A percentile compares a stretch with the other conserved stretches of the same genome.
phyloP scores from a whole-genome alignment of 2,797 vertebrate genomes.

The Anabas testudineus region DNA sequence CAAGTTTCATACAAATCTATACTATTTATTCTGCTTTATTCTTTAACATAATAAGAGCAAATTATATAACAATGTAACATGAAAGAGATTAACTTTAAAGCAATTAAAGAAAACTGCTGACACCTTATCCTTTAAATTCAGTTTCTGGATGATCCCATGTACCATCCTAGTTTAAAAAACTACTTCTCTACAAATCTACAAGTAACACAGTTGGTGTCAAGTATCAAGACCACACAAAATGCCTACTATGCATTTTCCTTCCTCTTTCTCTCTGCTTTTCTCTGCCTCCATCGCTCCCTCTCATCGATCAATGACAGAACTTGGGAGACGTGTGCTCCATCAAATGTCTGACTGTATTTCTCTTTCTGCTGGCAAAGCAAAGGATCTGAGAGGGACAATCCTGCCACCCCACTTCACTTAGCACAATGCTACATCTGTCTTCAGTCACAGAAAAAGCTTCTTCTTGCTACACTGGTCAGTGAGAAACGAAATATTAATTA shows the following conservation, averaged over 20 bases:
- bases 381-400: slow-evolving; percentile 44
- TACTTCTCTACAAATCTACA: slow-evolving; percentile 4
- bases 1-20: no score
- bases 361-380: slow-evolving; percentile 73
- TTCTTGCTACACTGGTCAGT: not conserved
- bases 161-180: not conserved
- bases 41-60: no score
- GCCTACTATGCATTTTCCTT: slow-evolving; percentile 60
- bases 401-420: slow-evolving; percentile 30
- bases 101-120: slow-evolving; percentile 7
- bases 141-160: not conserved
- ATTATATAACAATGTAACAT: no score
- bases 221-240: slow-evolving; percentile 54
- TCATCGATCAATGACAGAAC: slow-evolving; percentile 83
- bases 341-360: slow-evolving; percentile 76
- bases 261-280: slow-evolving; percentile 37
- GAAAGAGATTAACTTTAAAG: not conserved
- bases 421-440: slow-evolving; percentile 17
- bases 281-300: slow-evolving; percentile 41
- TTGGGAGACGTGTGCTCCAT: slow-evolving; percentile 71
- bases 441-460: slow-evolving; percentile 1
- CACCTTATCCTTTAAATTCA: not conserved
- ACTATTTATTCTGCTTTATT: no score
- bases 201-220: slow-evolving; percentile 19
- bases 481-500: slow-evolving; percentile 1